Evolutionary conservation across 1,140 invertebrate species (phyloP), one percentile per base, ranked within the genome.

Genomic region (Dendrolimus kikuchii): DNA sequence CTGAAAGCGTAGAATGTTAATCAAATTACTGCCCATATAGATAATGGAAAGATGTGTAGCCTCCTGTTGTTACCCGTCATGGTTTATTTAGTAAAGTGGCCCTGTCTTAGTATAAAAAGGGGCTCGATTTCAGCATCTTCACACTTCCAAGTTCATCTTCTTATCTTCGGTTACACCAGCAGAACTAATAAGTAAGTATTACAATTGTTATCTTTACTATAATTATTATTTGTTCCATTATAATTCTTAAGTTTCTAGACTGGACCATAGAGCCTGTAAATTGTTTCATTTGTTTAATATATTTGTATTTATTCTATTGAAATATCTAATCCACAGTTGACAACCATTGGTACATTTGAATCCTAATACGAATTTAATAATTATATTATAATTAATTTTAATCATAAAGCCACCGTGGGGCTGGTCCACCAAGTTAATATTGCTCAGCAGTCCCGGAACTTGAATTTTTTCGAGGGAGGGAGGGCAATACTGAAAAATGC

Each of bases 91-190:
- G 23, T 36, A 56, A 49, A 59, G 54, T 65, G 50, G 37, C 55
- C 45, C 42, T 39, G 55, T 52, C 64, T 56, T 49, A 49, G 58
- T 77, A 74, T 74, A 74, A 71, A 74, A 70, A 36, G 49, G 46
- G 37, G 6, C 44, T 36, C 45, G 38, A 55, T 40, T 46, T 44
- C 23, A n/a, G 40, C 49, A 10, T 60, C 55, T 45, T 36, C 56
- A 66, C 66, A 71, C 57, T 64, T 55, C 23, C 6, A 51, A 53
- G 23, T 23, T 44, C 59, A 57, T 44, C 53, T 53, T 57, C 52
- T 41, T 54, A 6, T 51, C 55, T 63, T 47, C 47, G 57, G 52
- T 50, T 60, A 62, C 64, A 68, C 59, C 49, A 65, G 47, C 52
- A 53, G 46, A 63, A 55, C 42, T 44, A 42, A 3, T 50, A 52